Percentiles rank a stretch among this genome's conserved stretches.
These are phyloP conservation scores for Papilio aristodemus DNA, from an alignment of 1,140 invertebrate species.

Conservation along the genomic window DNA sequence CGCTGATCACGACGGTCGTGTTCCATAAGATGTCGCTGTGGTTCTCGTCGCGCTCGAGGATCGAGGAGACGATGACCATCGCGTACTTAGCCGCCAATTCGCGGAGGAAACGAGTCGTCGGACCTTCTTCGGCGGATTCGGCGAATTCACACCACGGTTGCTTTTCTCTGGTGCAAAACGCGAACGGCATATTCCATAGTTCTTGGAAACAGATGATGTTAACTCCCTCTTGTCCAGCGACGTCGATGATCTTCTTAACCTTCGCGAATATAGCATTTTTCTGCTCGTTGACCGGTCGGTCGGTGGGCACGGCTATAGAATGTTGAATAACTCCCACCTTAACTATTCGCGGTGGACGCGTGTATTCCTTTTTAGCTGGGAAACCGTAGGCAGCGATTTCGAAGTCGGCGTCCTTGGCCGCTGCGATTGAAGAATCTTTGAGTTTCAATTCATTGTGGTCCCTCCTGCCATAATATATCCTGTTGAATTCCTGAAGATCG, in stretches of 20 bases:
- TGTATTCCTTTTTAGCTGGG: constrained; percentile 83
- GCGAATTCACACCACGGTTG: constrained; percentile 98
- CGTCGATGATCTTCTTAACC: constrained; percentile 89
- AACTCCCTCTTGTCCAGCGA: constrained; percentile 89
- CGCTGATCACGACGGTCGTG: constrained; percentile 96
- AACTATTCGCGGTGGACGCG: constrained; percentile 88
- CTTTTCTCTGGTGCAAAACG: constrained; percentile 98
- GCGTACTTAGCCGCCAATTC: constrained; percentile 92
- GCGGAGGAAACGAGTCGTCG: constrained; percentile 91
- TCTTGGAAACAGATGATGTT: constrained; percentile 98
- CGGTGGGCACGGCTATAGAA: constrained; percentile 89
- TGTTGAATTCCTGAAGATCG: constrained; percentile 87
- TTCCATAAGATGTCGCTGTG: constrained; percentile 97
- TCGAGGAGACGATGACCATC: constrained; percentile 98
- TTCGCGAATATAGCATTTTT: constrained; percentile 90
- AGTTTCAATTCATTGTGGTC: constrained; percentile 61
- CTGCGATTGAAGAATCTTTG: constrained; percentile 63
- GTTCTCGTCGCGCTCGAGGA: constrained; percentile 95
- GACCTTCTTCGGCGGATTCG: constrained; percentile 93
- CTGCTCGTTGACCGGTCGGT: constrained; percentile 88
- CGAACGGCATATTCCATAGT: constrained; percentile 99
- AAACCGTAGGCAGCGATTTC: constrained; percentile 91
- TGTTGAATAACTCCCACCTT: constrained; percentile 95
- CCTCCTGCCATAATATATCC: constrained; percentile 88
- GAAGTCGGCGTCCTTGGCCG: constrained; percentile 82